Conservation (phyloP, 1,140 invertebrate genomes). For the Leguminivora glycinivorella region DNA sequence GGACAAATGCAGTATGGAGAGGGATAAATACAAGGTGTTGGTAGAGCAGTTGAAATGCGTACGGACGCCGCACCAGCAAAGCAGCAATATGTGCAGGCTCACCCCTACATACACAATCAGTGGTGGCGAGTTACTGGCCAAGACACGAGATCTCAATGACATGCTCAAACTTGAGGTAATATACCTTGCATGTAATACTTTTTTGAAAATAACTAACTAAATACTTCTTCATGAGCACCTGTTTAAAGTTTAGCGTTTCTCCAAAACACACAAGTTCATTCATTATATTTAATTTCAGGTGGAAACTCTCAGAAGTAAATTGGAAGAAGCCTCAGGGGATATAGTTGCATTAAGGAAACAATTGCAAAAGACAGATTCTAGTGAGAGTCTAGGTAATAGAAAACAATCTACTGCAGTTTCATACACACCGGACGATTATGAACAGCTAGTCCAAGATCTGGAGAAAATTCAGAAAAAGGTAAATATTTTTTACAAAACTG, state of each 20-base stretch:
- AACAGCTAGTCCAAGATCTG: slow-evolving; percentile 61
- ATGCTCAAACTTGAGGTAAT: slow-evolving; percentile 72
- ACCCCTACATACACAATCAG: slow-evolving; percentile 67
- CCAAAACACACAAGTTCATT: slow-evolving; percentile 1
- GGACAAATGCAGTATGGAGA: slow-evolving; percentile 87
- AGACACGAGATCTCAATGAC: slow-evolving; percentile 73
- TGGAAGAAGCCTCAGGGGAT: slow-evolving; percentile 68
- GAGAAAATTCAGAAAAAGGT: slow-evolving; percentile 71
- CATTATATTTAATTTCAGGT: slow-evolving; percentile 43
- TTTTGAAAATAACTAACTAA: no score
- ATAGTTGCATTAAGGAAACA: slow-evolving; percentile 65
- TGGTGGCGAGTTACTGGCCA: slow-evolving; percentile 72
- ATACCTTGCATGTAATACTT: no score
- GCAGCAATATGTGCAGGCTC: slow-evolving; percentile 51
- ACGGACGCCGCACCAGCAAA: slow-evolving; percentile 38
- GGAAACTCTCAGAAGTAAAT: slow-evolving; percentile 56
- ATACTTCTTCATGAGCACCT: no score
- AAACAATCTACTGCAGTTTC: slow-evolving; percentile 37
- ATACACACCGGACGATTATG: slow-evolving; percentile 60
- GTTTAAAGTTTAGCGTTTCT: no score
- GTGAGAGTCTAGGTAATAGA: slow-evolving; percentile 44
- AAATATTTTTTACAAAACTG: slow-evolving; percentile 23
- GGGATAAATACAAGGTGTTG: slow-evolving; percentile 90
- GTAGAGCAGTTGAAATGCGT: slow-evolving; percentile 87
- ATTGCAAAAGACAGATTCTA: slow-evolving; percentile 49